A percentile compares a stretch with the other conserved stretches of the same genome.
phyloP scores from a whole-genome alignment of 2,888 invertebrate genomes.

The Meteorus cinctellus region DNA sequence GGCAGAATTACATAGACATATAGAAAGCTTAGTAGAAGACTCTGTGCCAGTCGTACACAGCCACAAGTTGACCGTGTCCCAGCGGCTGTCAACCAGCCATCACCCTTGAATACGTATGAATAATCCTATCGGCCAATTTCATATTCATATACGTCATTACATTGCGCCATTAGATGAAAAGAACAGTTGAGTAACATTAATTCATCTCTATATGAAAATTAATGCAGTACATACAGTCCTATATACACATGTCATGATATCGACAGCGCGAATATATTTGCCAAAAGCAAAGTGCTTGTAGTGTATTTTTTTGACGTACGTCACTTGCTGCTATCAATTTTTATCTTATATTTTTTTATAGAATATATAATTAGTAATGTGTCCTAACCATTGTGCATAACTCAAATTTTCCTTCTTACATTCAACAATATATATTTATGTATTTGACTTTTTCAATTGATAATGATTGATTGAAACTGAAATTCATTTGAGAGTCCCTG shows the following conservation, averaged over 20 bases:
- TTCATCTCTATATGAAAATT: background rate
- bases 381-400: no score
- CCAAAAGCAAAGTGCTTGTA: slow-evolving; percentile 27
- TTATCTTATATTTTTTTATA: no score
- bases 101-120: slow-evolving; percentile 65
- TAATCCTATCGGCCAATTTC: slow-evolving; percentile 65
- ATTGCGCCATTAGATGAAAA: slow-evolving; percentile 26
- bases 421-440: background rate
- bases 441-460: slow-evolving; percentile 50
- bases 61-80: slow-evolving; percentile 29
- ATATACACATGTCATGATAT: background rate
- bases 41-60: slow-evolving; percentile 14
- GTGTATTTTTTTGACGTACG: slow-evolving; percentile 42
- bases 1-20: background rate
- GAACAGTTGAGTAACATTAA: background rate
- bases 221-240: background rate
- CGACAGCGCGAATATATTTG: slow-evolving; percentile 53
- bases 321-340: slow-evolving; percentile 33
- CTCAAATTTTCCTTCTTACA: background rate
- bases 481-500: slow-evolving; percentile 51
- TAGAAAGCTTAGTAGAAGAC: slow-evolving; percentile 19
- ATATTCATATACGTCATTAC: slow-evolving; percentile 57
- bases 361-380: background rate
- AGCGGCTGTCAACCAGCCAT: slow-evolving; percentile 66
- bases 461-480: background rate